A percentile compares a stretch with the other conserved stretches of the same genome.
These are phyloP conservation scores for Eudemis profundana DNA, from an alignment of 2,888 invertebrate genomes.

Conservation along the genomic window DNA sequence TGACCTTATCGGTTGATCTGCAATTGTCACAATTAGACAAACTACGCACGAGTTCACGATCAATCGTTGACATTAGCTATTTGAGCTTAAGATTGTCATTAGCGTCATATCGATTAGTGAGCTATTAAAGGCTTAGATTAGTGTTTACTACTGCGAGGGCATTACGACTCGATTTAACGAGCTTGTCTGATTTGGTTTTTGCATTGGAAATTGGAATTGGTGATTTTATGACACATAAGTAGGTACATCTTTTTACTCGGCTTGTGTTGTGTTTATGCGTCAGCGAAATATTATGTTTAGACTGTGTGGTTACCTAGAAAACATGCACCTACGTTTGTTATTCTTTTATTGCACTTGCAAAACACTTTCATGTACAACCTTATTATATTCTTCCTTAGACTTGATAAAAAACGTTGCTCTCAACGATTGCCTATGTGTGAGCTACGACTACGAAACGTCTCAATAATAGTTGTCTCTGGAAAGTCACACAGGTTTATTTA, in stretches of 20 bases:
- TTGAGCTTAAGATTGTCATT: conserved; percentile 6
- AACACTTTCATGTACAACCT: no score
- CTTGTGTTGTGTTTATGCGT: no score
- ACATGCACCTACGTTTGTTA: no score
- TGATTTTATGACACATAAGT: no score
- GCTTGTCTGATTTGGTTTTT: background rate
- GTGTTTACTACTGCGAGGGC: background rate
- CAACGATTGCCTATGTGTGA: background rate
- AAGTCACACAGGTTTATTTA: conserved; percentile 22
- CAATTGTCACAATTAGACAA: conserved; percentile 51
- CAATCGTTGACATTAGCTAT: conserved; percentile 15
- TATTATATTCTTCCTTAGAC: background rate
- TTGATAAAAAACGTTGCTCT: conserved; percentile 3
- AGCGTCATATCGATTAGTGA: conserved; percentile 10
- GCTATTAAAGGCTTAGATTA: background rate
- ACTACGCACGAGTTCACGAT: conserved; percentile 26
- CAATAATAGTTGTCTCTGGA: conserved; percentile 7
- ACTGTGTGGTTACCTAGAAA: no score
- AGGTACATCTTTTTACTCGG: no score
- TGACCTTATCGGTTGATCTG: conserved; percentile 70
- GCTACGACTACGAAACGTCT: background rate
- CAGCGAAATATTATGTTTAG: no score
- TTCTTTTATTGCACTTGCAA: no score
- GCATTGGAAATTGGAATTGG: background rate
- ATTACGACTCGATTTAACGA: background rate